Evolutionary conservation across 1,140 invertebrate species (phyloP), one percentile per base, ranked within the genome.

Genomic region (Pogonomyrmex barbatus): DNA sequence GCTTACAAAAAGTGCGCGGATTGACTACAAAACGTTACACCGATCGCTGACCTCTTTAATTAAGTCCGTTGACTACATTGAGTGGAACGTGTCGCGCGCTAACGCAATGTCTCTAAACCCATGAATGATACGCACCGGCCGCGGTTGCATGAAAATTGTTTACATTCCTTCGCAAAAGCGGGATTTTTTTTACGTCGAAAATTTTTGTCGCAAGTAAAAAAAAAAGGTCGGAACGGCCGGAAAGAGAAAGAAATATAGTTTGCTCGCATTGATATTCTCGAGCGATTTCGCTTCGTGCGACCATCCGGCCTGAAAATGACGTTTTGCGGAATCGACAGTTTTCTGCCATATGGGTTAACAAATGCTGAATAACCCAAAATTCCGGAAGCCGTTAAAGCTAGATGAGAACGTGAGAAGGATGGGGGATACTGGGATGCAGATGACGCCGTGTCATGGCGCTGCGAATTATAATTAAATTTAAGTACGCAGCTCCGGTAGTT

Each of bases 401-500:
- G 47, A 67, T 42, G 73, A 86, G 75, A 39, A 63, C 10, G 54
- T 24, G 67, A 52, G 47, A 71, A 63, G 87, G 24, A 63, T 60
- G 47, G 68, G 58, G 24, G 39, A 71, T 24, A 36, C 56, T 50
- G 54, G 81, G 83, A 91, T 91, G 88, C 88, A 88, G 89, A 92
- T 91, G 91, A 91, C 88, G 88, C 88, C 78, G 56, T 81, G 85
- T 85, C 78, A 88, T 73, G 79, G 83, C 71, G 77, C 56, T 78
- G 88, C 81, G 89, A 89, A 91, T 91, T 92, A 91, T 88, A 92
- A 92, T 92, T 92, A 92, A 92, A 92, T 91, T 88, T 91, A 92
- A 92, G 92, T 92, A 92, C 91, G 86, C 85, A 87, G 84, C 91
- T 90, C 86, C 82, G 87, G 90, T 85, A 91, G 89, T 85, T 90